These are phyloP conservation scores for Sarcophaga rosellei DNA, from an alignment of 2,888 invertebrate genomes.

Conservation along the genomic window DNA sequence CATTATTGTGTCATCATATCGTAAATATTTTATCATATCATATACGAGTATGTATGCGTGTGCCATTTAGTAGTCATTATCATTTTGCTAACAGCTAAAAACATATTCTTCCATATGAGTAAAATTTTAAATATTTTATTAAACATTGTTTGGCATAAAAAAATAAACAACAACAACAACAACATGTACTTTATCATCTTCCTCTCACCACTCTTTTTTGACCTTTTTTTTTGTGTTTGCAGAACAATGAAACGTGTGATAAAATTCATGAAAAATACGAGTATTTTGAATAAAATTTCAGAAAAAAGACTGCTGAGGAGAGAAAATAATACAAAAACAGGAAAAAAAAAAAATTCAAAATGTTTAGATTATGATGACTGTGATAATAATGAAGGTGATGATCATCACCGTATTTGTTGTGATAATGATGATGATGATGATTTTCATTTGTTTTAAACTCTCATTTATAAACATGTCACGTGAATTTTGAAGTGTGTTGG, in stretches of 20 bases:
- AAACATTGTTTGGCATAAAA: too few species aligned
- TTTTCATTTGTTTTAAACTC: slow-evolving; percentile 3
- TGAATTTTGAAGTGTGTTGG: slow-evolving; percentile 48
- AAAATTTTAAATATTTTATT: too few species aligned
- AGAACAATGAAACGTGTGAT: neutral
- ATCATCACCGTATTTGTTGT: neutral
- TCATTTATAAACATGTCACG: slow-evolving; percentile 64
- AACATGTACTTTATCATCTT: too few species aligned
- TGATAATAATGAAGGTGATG: slow-evolving; percentile 2
- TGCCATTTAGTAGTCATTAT: too few species aligned
- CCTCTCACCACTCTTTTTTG: neutral
- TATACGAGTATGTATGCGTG: too few species aligned
- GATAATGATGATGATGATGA: neutral
- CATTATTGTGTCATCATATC: too few species aligned
- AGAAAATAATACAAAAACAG: too few species aligned
- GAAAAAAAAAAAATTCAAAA: neutral
- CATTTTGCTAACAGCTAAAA: too few species aligned
- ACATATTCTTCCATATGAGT: too few species aligned
- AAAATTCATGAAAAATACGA: neutral
- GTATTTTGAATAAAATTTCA: neutral
- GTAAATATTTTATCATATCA: too few species aligned
- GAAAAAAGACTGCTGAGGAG: neutral
- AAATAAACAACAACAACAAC: too few species aligned
- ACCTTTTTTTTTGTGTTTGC: neutral
- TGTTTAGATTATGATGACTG: slow-evolving; percentile 42